Base-by-base conservation (phyloP, 2,888 invertebrate species). In the Drosophila melanosoma region DNA sequence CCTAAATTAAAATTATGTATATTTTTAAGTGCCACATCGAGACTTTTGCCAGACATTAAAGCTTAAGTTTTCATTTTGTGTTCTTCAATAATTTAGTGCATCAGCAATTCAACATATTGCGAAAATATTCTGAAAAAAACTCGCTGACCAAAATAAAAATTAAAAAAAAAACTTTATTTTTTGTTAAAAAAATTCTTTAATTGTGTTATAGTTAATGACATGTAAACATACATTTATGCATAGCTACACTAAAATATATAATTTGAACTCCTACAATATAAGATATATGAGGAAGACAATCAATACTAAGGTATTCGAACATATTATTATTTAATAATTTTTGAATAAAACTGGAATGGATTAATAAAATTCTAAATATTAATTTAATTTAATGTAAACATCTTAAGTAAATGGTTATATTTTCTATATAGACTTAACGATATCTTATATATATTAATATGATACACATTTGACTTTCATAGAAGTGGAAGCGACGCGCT, bases 81-180 rank as follows among this genome's bases (percentile, higher is more conserved):
- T 52, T 26, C 35, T 54, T 78, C n/a, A 26, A 33, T 26, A 61
- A 48, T 59, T 72, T 62, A 29, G 15, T 32, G 23, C 45, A 72
- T 88, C 89, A 90, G 85, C 90, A 79, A 68, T 86, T 75, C 23
- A 53, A 38, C 33, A 63, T 69, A 70, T 86, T 86, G 90, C 89
- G 83, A 86, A 86, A 83, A 38, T 65, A 48, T 42, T 35, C 51
- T 23, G 69, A 45, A 40, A 49, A 75, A 49, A 82, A 76, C 56
- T 70, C 58, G 80, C 74, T 76, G 71, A 81, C 68, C 45, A 71
- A 67, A 69, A 74, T 54, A 57, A 69, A 58, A 29, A 62, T 23
- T n/a, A 3, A 40, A 62, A 69, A 69, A 48, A 15, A 36, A 58
- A 26, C 10, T n/a, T 33, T 58, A 56, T 48, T 51, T 23, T 36